Conservation (phyloP, 2,888 invertebrate genomes). For the Drosophila mettleri region DNA sequence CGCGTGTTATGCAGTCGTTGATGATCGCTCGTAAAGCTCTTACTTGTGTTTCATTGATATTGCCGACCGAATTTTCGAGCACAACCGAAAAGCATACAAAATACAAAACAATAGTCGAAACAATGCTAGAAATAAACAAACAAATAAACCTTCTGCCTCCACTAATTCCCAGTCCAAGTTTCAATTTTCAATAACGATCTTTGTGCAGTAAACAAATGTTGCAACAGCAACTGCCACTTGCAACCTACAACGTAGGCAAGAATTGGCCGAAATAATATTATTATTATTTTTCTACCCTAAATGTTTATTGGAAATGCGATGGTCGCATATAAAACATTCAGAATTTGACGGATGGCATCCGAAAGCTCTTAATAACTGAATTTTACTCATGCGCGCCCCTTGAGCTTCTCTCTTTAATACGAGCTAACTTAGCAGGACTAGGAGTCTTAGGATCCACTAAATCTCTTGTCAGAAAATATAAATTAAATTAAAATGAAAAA, state of each 20-base stretch:
- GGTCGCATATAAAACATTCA: not conserved
- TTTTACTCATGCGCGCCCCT: no score
- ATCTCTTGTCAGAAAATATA: no score
- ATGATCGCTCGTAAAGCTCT: not conserved
- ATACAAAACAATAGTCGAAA: slow-evolving; percentile 23
- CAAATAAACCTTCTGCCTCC: slow-evolving; percentile 31
- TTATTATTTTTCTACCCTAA: not conserved
- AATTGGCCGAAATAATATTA: no score
- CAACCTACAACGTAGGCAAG: not conserved
- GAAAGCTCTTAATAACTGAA: no score
- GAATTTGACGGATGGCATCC: no score
- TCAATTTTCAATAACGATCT: slow-evolving; percentile 12
- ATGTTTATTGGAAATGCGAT: not conserved
- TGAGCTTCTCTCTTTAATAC: no score
- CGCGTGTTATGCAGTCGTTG: not conserved
- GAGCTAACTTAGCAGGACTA: no score
- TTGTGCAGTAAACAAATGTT: not conserved
- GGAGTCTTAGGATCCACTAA: no score
- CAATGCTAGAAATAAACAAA: slow-evolving; percentile 59
- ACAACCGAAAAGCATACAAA: slow-evolving; percentile 17
- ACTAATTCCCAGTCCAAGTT: slow-evolving; percentile 12
- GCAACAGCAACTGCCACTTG: not conserved
- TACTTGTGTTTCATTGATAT: slow-evolving; percentile 37
- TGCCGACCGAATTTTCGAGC: slow-evolving; percentile 51
- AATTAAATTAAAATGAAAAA: no score